Evolutionary conservation across 2,113 vertebrate genomes (phyloP).

Genomic region (Brachionichthys hirsutus): DNA sequence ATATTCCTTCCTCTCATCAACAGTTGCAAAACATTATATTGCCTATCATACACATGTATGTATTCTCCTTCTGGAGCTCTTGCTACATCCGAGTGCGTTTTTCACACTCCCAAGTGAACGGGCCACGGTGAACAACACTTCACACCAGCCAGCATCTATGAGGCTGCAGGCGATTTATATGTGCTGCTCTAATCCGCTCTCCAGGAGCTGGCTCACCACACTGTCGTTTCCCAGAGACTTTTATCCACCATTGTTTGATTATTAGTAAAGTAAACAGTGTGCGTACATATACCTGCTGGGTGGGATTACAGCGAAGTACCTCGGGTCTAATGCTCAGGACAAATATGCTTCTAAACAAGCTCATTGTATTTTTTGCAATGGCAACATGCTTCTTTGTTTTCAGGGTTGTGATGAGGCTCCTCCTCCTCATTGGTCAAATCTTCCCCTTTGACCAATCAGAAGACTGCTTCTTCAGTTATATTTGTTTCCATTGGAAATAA

Average conservation of each 20-base stretch:
- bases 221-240: not conserved
- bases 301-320: no score
- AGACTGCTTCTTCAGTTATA: not conserved
- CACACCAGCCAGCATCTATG: not conserved
- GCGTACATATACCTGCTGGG: not conserved
- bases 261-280: not conserved
- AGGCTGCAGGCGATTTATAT: constrained; percentile 1
- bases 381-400: no score
- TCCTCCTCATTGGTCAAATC: no score
- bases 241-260: not conserved
- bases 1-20: no score
- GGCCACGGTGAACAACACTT: not conserved
- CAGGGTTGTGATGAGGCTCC: no score
- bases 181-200: not conserved
- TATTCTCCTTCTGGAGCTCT: no score
- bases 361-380: not conserved
- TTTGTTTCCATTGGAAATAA: not conserved
- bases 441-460: not conserved
- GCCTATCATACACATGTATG: no score
- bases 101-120: not conserved
- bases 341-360: not conserved
- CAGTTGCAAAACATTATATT: no score
- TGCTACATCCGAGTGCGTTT: not conserved
- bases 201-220: not conserved
- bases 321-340: no score